These are phyloP conservation scores for Eublepharis macularius DNA, from an alignment of 2,113 vertebrate species.

Conservation along the genomic window DNA sequence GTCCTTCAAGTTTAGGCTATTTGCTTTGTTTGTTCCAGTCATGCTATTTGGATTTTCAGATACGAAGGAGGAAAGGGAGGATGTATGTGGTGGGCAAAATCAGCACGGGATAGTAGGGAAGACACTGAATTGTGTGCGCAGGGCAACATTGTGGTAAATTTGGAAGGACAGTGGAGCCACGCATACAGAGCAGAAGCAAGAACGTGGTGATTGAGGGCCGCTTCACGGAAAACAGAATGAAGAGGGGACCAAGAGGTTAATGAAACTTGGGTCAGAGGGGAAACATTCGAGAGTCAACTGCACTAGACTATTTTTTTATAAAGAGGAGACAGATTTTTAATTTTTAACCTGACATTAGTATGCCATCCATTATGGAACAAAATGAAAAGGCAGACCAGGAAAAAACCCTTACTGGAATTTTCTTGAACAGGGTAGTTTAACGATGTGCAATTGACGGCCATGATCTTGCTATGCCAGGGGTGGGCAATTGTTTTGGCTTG, in stretches of 20 bases:
- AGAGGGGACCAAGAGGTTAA: neutral
- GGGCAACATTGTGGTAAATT: neutral
- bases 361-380: neutral
- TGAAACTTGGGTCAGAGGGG: too few species aligned
- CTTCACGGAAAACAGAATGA: neutral
- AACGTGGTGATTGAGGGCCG: neutral
- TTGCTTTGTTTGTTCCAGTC: too few species aligned
- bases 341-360: too few species aligned
- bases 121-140: neutral
- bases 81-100: too few species aligned
- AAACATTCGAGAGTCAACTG: neutral
- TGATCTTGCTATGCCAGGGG: neutral
- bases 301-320: neutral
- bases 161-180: neutral
- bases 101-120: neutral
- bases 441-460: neutral
- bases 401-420: neutral
- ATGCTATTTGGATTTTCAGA: too few species aligned
- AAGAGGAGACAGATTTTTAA: neutral
- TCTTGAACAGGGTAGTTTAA: neutral
- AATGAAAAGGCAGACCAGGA: neutral
- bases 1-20: too few species aligned
- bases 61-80: too few species aligned
- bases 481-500: too few species aligned
- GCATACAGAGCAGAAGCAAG: neutral